phyloP scores from a whole-genome alignment of 2,888 invertebrate genomes.

The Lasiommata megera region DNA sequence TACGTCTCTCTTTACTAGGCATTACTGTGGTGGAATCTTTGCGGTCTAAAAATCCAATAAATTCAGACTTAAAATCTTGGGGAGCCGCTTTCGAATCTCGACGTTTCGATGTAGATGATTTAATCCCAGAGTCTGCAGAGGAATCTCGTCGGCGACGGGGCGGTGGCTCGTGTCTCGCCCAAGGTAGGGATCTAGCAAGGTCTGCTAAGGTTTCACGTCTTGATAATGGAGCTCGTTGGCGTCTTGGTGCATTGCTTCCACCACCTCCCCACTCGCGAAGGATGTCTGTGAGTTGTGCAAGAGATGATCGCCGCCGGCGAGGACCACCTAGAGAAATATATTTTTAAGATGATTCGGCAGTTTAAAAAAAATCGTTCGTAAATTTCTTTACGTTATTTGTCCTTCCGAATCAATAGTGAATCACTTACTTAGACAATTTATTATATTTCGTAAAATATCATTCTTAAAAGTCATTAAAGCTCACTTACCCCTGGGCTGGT shows the following conservation, averaged over 20 bases:
- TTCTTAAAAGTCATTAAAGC: neutral
- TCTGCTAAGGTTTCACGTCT: constrained; percentile 94
- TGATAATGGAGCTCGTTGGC: constrained; percentile 85
- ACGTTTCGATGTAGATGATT: constrained; percentile 86
- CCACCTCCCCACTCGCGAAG: constrained; percentile 93
- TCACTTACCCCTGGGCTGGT: constrained; percentile 63
- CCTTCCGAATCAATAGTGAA: no score
- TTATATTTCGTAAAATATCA: no score
- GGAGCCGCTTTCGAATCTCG: constrained; percentile 86
- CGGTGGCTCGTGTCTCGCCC: constrained; percentile 85
- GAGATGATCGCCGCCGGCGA: constrained; percentile 89
- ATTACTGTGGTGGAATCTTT: constrained; percentile 83
- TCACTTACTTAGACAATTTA: no score
- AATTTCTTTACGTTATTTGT: no score
- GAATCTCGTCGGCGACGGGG: constrained; percentile 91
- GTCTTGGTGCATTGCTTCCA: constrained; percentile 73
- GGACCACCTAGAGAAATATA: constrained; percentile 69
- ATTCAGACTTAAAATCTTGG: constrained; percentile 86
- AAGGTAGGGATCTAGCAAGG: constrained; percentile 91
- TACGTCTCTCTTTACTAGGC: constrained; percentile 68
- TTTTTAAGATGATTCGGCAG: no score
- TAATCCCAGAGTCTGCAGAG: constrained; percentile 92
- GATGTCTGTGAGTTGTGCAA: constrained; percentile 94
- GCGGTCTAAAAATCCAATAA: constrained; percentile 86
- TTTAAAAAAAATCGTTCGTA: no score